Base-by-base conservation (phyloP, 1,140 invertebrate genomes). In the Cherax quadricarinatus region DNA sequence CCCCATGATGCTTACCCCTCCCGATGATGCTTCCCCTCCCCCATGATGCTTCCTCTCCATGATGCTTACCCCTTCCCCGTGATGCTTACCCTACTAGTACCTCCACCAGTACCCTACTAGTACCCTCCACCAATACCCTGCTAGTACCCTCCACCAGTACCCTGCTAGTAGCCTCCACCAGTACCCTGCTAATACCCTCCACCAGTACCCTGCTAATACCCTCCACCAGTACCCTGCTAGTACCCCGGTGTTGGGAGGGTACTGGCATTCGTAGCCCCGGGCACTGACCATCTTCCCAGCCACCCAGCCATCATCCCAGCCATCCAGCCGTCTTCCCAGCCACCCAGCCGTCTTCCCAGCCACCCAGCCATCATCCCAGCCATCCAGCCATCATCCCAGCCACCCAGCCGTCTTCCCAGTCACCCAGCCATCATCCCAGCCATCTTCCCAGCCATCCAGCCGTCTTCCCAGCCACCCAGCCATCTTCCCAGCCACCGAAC, bases 231-330 rank as follows among this genome's bases (percentile, higher is more conserved):
- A 41, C 0, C 30, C 30, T 41, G 30, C 88, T 80, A 51, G 80
- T 89, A 53, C 88, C 79, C 88, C 80, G 88, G 80, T 89, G 53
- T 1, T 57, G 88, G 88, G 88, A 89, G 88, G 88, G 88, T 41
- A 84, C 88, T 89, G 88, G 88, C 88, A 89, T 89, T 89, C 80
- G 81, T 89, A 57, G 81, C 88, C 81, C 51, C 81, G 80, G 88
- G 88, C 81, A 62, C 88, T 81, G 62, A 57, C 88, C 88, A 89
- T 30, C 78, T 89, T 89, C 88, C 78, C 81, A 82, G 81, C 88
- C 88, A 89, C 53, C 88, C 88, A 73, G 62, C 80, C 66, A 49
- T 21, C 79, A 51, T 62, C 6, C 60, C 87, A 66, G 78, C 79
- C 60, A 49, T 3, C 57, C 30, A 53, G 62, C 79, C 62, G 53